Evolutionary conservation across 2,888 invertebrate genomes (phyloP), one percentile per base, ranked within the genome.

Genomic region (Cactoblastis cactorum): DNA sequence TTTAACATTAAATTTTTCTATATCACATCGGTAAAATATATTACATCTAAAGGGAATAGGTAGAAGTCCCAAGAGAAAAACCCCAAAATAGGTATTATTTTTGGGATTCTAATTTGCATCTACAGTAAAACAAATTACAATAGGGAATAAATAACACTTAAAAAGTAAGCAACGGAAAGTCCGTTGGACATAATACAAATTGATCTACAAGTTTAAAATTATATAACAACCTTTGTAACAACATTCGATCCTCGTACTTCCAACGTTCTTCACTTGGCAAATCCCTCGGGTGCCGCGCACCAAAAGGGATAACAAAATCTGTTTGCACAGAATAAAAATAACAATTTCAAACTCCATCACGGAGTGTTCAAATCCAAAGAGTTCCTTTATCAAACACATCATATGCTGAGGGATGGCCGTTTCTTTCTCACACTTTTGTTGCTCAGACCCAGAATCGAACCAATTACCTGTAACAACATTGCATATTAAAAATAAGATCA

Each of bases 391-490:
- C 57, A 49, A 54, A 57, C 67, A 60, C 73, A 74, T 92, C 92
- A 94, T 92, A 95, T 95, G 83, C 94, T 94, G 59, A 95, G 87
- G 14, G 94, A 94, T 37, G 95, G 95, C 62, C 95, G 91, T 88
- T 95, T 95, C 90, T 94, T 95, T 67, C 94, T 90, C 61, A 94
- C 94, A 63, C 92, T 93, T 76, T 94, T 94, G 69, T 93, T 94
- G 80, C 94, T 94, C 72, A 94, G 92, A 3, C 95, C 94, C 67
- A 95, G 94, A 65, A 95, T 94, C 67, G 94, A 93, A 53, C 95
- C 95, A 74, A 95, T 91, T 61, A 91, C 91, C 91, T 91, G 80
- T 19, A 58, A 62, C 66, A 55, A 63, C n/a, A n/a, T n/a, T 59
- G 53, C 51, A 47, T 38, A 11, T 22, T 14, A 47, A 9, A 17